Conservation (phyloP, 2,888 invertebrate genomes). For the Camponotus fellah region DNA sequence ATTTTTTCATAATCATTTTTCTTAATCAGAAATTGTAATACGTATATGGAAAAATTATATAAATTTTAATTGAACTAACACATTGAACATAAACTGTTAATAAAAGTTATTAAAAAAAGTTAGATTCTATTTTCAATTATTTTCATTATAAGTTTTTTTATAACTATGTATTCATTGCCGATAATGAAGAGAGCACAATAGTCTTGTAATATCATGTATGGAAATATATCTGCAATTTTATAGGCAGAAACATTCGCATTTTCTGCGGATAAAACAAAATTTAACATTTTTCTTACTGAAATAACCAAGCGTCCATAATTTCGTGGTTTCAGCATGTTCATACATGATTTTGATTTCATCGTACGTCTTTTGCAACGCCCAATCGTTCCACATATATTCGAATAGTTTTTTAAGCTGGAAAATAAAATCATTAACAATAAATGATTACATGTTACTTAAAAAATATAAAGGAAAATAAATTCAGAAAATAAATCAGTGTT, state of each 20-base stretch:
- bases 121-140: no score
- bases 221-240: background rate
- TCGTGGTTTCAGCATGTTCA: background rate
- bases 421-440: background rate
- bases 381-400: background rate
- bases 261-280: background rate
- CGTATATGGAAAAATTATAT: no score
- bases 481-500: background rate
- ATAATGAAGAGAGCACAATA: background rate
- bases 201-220: background rate
- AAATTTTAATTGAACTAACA: no score
- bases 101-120: no score
- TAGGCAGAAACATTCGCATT: background rate
- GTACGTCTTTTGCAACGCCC: conserved; percentile 10
- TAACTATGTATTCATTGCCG: background rate
- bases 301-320: background rate
- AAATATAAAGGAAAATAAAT: background rate
- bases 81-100: no score
- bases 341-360: conserved; percentile 29
- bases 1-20: no score
- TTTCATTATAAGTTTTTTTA: background rate
- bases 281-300: conserved; percentile 24
- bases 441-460: background rate
- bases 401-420: conserved; percentile 13
- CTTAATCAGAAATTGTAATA: no score